Evolutionary conservation across 2,888 invertebrate species (phyloP).

Genomic region (Pollenia amentaria): DNA sequence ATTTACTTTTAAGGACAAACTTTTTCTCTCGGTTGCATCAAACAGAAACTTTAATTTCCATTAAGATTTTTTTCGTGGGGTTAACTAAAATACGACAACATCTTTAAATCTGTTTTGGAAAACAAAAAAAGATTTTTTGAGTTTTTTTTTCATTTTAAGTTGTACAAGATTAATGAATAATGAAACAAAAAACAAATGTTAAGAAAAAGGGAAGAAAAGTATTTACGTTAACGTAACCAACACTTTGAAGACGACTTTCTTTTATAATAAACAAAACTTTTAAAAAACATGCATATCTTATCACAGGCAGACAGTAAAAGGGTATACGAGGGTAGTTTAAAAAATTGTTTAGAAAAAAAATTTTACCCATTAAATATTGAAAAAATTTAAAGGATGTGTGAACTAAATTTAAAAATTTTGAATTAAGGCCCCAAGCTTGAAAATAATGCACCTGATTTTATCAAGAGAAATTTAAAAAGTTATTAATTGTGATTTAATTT

Average conservation of each 20-base stretch:
- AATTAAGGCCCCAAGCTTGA: no score
- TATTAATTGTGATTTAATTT: no score
- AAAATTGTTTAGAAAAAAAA: no score
- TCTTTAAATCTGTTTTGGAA: not conserved
- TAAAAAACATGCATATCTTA: no score
- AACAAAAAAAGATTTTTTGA: conserved; percentile 2
- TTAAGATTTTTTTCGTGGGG: not conserved
- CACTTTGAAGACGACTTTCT: not conserved
- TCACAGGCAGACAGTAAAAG: no score
- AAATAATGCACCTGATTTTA: no score
- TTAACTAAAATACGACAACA: not conserved
- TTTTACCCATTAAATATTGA: no score
- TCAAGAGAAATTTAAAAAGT: no score
- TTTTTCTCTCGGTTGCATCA: not conserved
- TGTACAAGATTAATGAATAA: conserved; percentile 14
- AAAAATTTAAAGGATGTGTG: no score
- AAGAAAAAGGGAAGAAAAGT: not conserved
- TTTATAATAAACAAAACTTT: not conserved
- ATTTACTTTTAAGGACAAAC: not conserved
- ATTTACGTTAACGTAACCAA: conserved; percentile 8
- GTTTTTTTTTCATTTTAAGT: conserved; percentile 1
- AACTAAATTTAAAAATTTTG: no score
- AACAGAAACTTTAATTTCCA: not conserved
- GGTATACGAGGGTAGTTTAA: no score
- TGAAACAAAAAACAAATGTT: not conserved